Evolutionary conservation across 2,113 vertebrate species (phyloP), one percentile per base, ranked within the genome.

Genomic region (Hippocampus mohnikei): DNA sequence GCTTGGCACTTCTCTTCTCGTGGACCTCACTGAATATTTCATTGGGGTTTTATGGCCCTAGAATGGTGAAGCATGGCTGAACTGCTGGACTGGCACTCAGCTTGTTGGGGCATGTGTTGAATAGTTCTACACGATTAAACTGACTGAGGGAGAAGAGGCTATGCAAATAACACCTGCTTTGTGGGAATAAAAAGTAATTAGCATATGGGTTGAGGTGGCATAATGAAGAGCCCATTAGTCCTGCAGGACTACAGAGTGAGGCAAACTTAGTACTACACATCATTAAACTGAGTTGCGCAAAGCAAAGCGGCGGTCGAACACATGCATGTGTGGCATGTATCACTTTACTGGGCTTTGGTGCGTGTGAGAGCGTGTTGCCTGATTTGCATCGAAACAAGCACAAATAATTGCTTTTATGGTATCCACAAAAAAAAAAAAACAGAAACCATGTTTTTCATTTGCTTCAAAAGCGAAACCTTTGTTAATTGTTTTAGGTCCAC

Each of bases 401-500:
- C 78, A 69, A 72, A 11, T 82, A 86, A 89, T 82, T 85, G 86
- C 33, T 87, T 84, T 88, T 74, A 88, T 85, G 81, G 71, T 66
- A 76, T 69, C 79, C 77, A 85, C 74, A 81, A 82, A 86, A 87
- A 86, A 87, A 73, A 86, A 87, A 73, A 72, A 46, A 27, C 42
- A 67, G 83, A 76, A 77, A 69, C 56, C 56, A 42, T 80, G 79
- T 86, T 81, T 83, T 87, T 89, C 79, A 72, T 83, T 76, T 68
- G 50, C 77, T 72, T 69, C 83, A 18, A 50, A 53, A 53, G 79
- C 84, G 86, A 81, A 84, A 84, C 86, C 82, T 62, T 56, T 80
- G 85, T 85, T 88, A 87, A 89, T 89, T 85, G 87, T 91, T 89
- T 90, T 85, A 82, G 85, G 80, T 87, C 84, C 86, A 83, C 81